These are phyloP conservation scores for Hyposoter dolosus DNA, from an alignment of 2,888 invertebrate species.

Conservation along the genomic window DNA sequence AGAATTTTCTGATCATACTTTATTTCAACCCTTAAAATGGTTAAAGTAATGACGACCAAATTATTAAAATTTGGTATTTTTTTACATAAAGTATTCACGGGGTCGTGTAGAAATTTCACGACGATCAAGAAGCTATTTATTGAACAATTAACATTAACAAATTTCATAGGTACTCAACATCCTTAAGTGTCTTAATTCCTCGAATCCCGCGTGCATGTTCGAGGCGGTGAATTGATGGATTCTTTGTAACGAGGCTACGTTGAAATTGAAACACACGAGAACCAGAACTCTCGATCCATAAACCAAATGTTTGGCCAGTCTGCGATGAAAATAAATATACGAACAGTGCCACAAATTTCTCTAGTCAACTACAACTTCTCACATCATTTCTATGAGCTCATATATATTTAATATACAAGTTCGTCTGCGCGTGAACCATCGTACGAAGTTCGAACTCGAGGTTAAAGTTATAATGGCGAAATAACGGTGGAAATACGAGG, in stretches of 20 bases:
- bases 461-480: slow-evolving; percentile 63
- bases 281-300: slow-evolving; percentile 27
- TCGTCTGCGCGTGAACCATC: neutral
- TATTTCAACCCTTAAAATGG: no score
- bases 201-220: neutral
- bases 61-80: no score
- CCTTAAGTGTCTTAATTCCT: no score
- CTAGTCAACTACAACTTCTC: neutral
- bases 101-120: no score
- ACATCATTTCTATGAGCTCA: neutral
- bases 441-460: slow-evolving; percentile 35
- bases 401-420: neutral
- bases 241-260: neutral
- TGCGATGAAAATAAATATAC: neutral
- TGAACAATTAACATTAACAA: no score
- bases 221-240: neutral
- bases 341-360: neutral
- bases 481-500: slow-evolving; percentile 35
- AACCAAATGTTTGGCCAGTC: neutral
- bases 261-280: slow-evolving; percentile 15
- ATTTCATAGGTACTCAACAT: no score
- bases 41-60: no score
- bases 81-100: no score
- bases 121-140: no score
- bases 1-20: no score